Conservation (phyloP, 2,888 invertebrate genomes). For the Eurytoma adleriae region DNA sequence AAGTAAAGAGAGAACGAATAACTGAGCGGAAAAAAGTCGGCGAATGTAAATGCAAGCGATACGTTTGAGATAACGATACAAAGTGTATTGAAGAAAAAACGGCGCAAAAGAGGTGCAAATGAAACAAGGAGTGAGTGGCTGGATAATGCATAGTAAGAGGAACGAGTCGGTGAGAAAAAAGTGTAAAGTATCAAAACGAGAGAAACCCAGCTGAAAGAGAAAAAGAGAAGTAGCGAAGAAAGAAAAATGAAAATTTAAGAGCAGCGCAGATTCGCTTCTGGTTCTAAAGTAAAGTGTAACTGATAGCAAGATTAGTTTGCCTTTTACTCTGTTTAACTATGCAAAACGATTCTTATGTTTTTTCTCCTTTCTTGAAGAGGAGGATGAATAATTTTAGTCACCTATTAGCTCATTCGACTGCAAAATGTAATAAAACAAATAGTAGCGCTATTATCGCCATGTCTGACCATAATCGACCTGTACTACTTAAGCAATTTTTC, state of each 20-base stretch:
- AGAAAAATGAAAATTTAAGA: slow-evolving; percentile 3
- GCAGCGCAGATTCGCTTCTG: slow-evolving; percentile 8
- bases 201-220: slow-evolving; percentile 11
- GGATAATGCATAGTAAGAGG: not conserved
- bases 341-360: not conserved
- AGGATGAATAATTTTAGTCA: too few relatives aligned
- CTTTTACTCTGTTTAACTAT: not conserved
- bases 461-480: too few relatives aligned
- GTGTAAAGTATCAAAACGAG: slow-evolving; percentile 7
- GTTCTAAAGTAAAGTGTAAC: slow-evolving; percentile 20
- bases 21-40: not conserved
- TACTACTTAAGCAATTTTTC: too few relatives aligned
- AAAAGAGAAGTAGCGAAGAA: not conserved
- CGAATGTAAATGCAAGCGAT: slow-evolving; percentile 17
- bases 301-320: slow-evolving; percentile 9
- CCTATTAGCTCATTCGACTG: too few relatives aligned
- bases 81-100: slow-evolving; percentile 27
- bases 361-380: too few relatives aligned
- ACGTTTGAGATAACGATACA: slow-evolving; percentile 17
- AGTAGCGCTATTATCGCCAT: too few relatives aligned
- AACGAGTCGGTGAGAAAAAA: slow-evolving; percentile 1
- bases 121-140: not conserved
- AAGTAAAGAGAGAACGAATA: not conserved
- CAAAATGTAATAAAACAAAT: too few relatives aligned
- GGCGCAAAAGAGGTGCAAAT: not conserved